Percentiles rank a stretch among this genome's conserved stretches.
phyloP scores from a whole-genome alignment of 2,113 vertebrate genomes.

The Leptodactylus fuscus region DNA sequence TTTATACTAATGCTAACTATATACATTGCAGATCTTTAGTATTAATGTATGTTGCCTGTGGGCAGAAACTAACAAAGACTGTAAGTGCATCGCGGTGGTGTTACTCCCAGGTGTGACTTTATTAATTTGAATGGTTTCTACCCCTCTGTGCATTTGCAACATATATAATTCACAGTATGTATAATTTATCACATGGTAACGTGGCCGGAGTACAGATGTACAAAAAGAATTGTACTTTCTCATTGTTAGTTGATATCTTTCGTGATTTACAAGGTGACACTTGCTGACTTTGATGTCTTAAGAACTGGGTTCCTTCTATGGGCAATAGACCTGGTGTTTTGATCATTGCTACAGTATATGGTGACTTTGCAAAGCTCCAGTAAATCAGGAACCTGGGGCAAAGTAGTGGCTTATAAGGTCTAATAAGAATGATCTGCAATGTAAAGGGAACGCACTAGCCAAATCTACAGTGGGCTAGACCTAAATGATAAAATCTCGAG shows the following conservation, averaged over 20 bases:
- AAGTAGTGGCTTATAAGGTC: background rate
- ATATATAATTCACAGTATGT: constrained; percentile 39
- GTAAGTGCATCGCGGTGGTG: constrained; percentile 19
- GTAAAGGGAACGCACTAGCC: no score
- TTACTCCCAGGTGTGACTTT: constrained; percentile 48
- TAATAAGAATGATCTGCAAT: no score
- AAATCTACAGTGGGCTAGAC: no score
- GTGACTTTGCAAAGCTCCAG: background rate
- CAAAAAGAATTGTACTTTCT: background rate
- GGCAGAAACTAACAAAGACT: constrained; percentile 43
- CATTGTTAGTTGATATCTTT: background rate
- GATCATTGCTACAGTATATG: background rate
- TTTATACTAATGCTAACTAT: constrained; percentile 26
- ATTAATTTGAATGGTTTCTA: constrained; percentile 40
- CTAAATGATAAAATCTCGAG: no score
- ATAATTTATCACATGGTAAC: constrained; percentile 33
- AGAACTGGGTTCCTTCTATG: background rate
- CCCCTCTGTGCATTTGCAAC: constrained; percentile 11
- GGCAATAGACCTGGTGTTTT: background rate
- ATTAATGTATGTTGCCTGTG: constrained; percentile 42
- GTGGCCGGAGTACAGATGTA: background rate
- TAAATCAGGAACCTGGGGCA: background rate
- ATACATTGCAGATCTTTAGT: constrained; percentile 28
- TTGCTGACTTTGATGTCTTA: background rate
- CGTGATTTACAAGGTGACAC: background rate